Base-by-base conservation (phyloP, 2,797 vertebrate genomes). In the Tauraco hartlaubi region DNA sequence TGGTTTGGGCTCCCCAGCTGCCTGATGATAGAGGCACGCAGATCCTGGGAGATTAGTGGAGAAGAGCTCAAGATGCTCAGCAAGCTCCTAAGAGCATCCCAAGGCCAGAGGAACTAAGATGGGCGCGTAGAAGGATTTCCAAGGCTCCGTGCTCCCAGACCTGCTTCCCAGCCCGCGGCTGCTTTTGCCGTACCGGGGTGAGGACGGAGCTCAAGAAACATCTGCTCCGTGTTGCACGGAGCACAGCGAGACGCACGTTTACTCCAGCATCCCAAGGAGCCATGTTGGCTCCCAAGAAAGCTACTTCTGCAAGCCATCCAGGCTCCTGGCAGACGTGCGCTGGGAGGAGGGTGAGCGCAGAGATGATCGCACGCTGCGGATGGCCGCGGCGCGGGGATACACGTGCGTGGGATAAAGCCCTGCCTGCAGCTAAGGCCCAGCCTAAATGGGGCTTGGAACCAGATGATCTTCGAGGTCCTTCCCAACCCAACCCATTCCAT, bases 241-340 rank as follows among this genome's bases (percentile, higher is more conserved):
- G 43, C 80, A 59, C 39, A 46, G 73, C 0, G 1, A 62, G 54
- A 48, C 35, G 16, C 21, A 5, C 0, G 0, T 39, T 37, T 56
- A 22, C 17, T 37, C 16, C 31, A 17, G 43, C 4, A 1, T 35
- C 51, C 61, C 54, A 31, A 52, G 41, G 39, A 35, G 6, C 29
- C 1, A 1, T 25, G 62, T 51, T 9, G 2, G 3, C 51, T 35
- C 35, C 35, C 35, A 48, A 52, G 61, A 19, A 77, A 31, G 13
- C 20, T 63, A 1, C 58, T 88, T 58, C 78, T 71, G 76, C 68
- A 44, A 26, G 43, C 58, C 54, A 56, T 31, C n/a, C 35, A 3
- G 16, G 12, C 18, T 28, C 6, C 13, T 0, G 2, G 61, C 35
- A 77, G 9, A 6, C 0, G 1, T 11, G 46, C 58, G 49, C 0